These are phyloP conservation scores for Drosophila auraria DNA, from an alignment of 1,140 invertebrate species.

Conservation along the genomic window DNA sequence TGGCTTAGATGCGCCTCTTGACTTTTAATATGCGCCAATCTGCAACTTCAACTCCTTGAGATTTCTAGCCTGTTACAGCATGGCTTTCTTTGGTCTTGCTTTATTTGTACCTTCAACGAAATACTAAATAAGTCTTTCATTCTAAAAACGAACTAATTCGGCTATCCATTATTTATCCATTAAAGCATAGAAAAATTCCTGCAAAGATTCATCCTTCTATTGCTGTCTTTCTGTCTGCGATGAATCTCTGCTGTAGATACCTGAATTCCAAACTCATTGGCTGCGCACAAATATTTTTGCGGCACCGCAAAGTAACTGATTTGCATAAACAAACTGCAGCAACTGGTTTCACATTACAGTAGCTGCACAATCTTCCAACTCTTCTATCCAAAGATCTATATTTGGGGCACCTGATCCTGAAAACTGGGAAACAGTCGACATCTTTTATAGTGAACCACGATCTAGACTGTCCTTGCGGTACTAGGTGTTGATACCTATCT, in stretches of 20 bases:
- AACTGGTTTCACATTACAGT: neutral
- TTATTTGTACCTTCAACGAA: neutral
- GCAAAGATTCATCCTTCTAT: neutral
- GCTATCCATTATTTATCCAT: no score
- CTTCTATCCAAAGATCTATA: neutral
- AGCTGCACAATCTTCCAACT: neutral
- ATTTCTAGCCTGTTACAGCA: no score
- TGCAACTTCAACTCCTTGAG: no score
- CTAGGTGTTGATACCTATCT: no score
- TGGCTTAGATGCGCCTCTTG: neutral
- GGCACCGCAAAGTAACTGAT: neutral
- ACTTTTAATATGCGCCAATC: neutral
- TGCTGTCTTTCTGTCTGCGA: neutral
- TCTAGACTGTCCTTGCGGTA: neutral
- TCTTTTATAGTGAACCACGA: conserved; percentile 1
- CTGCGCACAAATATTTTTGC: neutral
- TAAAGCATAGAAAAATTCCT: neutral
- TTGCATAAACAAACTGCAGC: neutral
- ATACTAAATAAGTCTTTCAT: conserved; percentile 1
- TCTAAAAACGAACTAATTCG: no score
- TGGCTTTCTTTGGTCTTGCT: no score
- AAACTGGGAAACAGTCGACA: neutral
- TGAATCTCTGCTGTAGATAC: neutral
- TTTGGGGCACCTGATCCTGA: neutral
- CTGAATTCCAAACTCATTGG: neutral